Base-by-base conservation (phyloP, 2,888 invertebrate species). In the Hofmannophila pseudospretella region DNA sequence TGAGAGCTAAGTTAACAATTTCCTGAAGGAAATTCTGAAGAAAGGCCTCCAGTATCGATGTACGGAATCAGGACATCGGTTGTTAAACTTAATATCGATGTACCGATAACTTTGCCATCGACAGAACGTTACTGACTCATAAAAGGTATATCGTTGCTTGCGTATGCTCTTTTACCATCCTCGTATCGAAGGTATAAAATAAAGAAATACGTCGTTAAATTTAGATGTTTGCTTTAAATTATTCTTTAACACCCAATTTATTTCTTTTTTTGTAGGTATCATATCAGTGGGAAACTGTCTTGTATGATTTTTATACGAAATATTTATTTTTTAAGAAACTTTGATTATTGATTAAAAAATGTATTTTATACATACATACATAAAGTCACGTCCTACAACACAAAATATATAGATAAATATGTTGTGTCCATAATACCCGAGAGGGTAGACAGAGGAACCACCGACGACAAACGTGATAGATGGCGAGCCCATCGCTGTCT, bases 81-180 rank as follows among this genome's bases (percentile, higher is more conserved):
- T 60, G 61, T 72, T 61, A 71, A 70, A 69, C 56, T 58, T 67
- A 68, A 70, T 65, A 65, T 56, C 44, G 45, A 58, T 55, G 58
- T 66, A 67, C 64, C 65, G 67, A 67, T 68, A 66, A 66, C 62
- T 58, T 58, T 54, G 54, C 54, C 57, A 55, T 63, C 53, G 58
- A 57, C 55, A 53, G 51, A 57, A 51, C 54, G 63, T 54, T n/a
- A 61, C 67, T 56, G 56, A 57, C 54, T 66, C 70, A 58, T 74
- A 74, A 74, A 73, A 63, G 43, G 14, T 40, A 28, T 42, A 39
- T 36, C 51, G 46, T 11, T 51, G 65, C 67, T 63, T 55, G 63
- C 64, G 54, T 56, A 47, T 29, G 64, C 60, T 47, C 60, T 66
- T 71, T 71, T 70, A 69, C 61, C 48, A 44, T 48, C 48, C 44